phyloP scores from a whole-genome alignment of 2,888 invertebrate species.

The Eupithecia centaureata region DNA sequence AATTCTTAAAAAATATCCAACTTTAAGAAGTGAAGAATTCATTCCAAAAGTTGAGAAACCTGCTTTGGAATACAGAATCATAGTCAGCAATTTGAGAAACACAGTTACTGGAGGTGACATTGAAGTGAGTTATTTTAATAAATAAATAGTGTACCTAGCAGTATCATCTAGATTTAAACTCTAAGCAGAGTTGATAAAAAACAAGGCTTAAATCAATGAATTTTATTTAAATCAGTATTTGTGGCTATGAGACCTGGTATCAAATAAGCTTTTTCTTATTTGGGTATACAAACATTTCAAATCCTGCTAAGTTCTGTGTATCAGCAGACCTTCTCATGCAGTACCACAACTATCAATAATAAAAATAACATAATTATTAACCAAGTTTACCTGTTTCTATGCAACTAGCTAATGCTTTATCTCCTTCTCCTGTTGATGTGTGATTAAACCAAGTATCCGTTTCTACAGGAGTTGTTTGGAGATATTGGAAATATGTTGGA shows the following conservation, averaged over 20 bases:
- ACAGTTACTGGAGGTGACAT: conserved; percentile 96
- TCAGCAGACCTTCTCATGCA: not conserved
- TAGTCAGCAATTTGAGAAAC: conserved; percentile 94
- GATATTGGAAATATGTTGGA: conserved; percentile 94
- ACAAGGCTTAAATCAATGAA: not conserved
- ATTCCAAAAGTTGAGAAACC: conserved; percentile 64
- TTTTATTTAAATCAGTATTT: not conserved
- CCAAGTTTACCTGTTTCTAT: not conserved
- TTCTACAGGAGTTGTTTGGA: conserved; percentile 93
- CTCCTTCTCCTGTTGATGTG: not conserved
- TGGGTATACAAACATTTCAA: not conserved
- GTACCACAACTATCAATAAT: not conserved
- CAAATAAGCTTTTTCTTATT: no score
- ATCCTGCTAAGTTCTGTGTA: not conserved
- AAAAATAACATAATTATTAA: not conserved
- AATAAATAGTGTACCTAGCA: not conserved
- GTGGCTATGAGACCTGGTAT: no score
- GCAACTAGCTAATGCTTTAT: not conserved
- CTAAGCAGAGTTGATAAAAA: not conserved
- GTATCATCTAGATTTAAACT: not conserved
- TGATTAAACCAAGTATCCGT: not conserved
- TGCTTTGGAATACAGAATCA: conserved; percentile 90
- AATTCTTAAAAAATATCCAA: conserved; percentile 79
- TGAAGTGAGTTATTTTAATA: conserved; percentile 81
- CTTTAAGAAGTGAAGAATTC: conserved; percentile 65